phyloP scores from a whole-genome alignment of 2,797 vertebrate species.

The Sternotherus odoratus region DNA sequence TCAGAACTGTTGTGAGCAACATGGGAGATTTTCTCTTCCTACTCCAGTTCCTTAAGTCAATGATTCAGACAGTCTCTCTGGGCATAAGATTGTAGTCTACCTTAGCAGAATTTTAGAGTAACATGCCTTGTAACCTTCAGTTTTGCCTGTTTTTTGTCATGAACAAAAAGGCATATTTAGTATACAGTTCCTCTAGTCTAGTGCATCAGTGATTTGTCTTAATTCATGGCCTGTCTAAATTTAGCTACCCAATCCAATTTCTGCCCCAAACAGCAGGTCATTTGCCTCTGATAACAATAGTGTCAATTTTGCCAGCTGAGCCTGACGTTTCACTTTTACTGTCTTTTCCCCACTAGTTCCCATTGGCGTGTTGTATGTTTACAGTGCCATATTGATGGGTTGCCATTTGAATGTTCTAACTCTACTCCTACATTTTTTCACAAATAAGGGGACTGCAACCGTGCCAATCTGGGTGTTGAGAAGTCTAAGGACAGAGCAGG shows the following conservation, averaged over 20 bases:
- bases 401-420: background rate
- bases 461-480: background rate
- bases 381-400: background rate
- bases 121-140: no score
- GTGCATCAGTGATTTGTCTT: background rate
- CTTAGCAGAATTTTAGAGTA: no score
- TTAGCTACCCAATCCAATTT: background rate
- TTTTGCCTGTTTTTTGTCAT: no score
- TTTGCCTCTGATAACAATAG: background rate
- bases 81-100: no score
- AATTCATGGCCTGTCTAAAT: background rate
- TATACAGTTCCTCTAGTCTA: no score
- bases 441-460: background rate
- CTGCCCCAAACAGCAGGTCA: background rate
- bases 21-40: no score
- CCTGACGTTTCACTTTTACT: background rate
- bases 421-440: background rate
- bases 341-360: background rate
- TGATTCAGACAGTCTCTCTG: no score
- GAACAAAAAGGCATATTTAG: no score
- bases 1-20: no score
- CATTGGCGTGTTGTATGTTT: background rate
- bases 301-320: background rate
- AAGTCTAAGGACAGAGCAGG: background rate
- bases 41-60: no score